phyloP scores from a whole-genome alignment of 2,888 invertebrate genomes.

The Macrophya alboannulata region DNA sequence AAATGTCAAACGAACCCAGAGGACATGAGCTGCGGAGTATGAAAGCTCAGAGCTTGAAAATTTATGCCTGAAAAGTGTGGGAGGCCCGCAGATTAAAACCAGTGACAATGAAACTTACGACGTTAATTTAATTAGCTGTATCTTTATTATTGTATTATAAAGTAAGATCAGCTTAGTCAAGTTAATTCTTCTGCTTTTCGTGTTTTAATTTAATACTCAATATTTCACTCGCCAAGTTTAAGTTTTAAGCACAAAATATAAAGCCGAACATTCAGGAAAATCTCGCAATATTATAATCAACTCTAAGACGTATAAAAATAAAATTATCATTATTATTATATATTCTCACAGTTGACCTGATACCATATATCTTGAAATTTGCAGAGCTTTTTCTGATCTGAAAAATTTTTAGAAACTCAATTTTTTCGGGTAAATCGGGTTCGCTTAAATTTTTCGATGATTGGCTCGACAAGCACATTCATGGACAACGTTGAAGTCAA shows the following conservation, averaged over 20 bases:
- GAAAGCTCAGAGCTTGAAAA: neutral
- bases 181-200: neutral
- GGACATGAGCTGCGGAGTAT: neutral
- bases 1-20: neutral
- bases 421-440: too few relatives aligned
- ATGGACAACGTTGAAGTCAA: too few relatives aligned
- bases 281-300: neutral
- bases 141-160: conserved; percentile 17
- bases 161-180: conserved; percentile 9
- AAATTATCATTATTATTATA: too few relatives aligned
- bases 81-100: neutral
- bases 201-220: neutral
- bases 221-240: neutral
- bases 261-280: neutral
- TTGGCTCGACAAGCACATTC: too few relatives aligned
- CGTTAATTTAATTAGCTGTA: neutral
- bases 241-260: neutral
- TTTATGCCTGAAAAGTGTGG: neutral
- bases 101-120: neutral
- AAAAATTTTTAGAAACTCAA: too few relatives aligned
- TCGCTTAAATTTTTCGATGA: too few relatives aligned
- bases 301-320: neutral
- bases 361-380: too few relatives aligned
- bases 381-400: too few relatives aligned
- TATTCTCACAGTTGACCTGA: too few relatives aligned